These are phyloP conservation scores for Microcebus ravelobensis DNA, from an alignment of 2,113 vertebrate genomes.

Conservation along the genomic window DNA sequence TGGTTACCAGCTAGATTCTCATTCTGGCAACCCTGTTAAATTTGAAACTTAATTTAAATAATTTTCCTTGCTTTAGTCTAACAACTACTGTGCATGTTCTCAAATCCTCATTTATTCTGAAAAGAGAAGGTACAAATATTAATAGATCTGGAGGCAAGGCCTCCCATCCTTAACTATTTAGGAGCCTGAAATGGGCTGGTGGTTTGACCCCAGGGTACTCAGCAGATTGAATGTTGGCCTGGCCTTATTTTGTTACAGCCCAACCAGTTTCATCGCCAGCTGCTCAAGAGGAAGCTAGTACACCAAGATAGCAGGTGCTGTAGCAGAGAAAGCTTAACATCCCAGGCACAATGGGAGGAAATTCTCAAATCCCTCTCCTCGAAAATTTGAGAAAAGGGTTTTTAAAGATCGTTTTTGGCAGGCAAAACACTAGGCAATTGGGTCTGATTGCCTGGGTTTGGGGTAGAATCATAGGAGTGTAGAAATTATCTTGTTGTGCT, in stretches of 20 bases:
- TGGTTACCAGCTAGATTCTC: background rate
- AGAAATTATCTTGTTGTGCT: no score
- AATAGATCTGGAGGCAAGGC: background rate
- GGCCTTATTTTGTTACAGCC: background rate
- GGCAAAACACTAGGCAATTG: no score
- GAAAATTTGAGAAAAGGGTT: no score
- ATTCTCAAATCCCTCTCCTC: no score
- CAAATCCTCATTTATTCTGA: background rate
- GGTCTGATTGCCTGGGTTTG: no score
- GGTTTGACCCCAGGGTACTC: background rate
- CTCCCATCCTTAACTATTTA: background rate
- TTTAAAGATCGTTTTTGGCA: no score
- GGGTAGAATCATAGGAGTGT: no score
- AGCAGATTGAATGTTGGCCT: background rate
- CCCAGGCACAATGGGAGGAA: no score
- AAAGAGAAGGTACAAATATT: background rate
- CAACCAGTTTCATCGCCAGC: no score
- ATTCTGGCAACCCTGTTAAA: background rate
- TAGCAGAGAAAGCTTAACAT: no score
- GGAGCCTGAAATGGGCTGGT: background rate
- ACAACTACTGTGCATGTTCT: background rate
- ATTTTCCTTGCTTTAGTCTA: background rate
- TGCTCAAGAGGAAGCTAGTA: no score
- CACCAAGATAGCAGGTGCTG: no score
- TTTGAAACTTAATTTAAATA: background rate